Evolutionary conservation across 1,140 invertebrate genomes (phyloP).

Genomic region (Hylaeus volcanicus): DNA sequence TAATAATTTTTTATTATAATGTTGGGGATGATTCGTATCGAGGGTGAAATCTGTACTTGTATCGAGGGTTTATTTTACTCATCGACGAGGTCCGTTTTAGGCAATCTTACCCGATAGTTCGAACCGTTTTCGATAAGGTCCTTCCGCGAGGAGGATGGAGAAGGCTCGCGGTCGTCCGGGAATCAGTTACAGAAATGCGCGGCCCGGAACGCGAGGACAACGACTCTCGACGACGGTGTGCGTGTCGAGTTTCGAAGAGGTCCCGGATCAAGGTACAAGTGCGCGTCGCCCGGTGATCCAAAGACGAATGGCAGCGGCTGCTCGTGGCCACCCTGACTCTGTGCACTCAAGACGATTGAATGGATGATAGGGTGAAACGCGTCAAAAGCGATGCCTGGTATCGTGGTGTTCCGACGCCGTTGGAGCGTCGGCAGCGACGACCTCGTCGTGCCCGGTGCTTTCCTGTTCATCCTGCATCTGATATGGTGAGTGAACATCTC

Average conservation of each 20-base stretch:
- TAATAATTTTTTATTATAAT: too few relatives aligned
- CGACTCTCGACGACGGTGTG: conserved; percentile 22
- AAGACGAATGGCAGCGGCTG: not conserved
- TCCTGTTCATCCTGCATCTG: conserved; percentile 88
- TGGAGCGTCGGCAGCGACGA: conserved; percentile 95
- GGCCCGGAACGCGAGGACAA: conserved; percentile 29
- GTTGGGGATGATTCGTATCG: too few relatives aligned
- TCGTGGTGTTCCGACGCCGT: conserved; percentile 91
- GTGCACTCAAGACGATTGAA: conserved; percentile 27
- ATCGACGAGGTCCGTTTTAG: too few relatives aligned
- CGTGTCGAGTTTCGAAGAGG: conserved; percentile 9
- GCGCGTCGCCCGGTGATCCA: conserved; percentile 38
- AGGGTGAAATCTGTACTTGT: too few relatives aligned
- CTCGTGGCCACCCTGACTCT: not conserved
- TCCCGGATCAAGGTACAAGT: conserved; percentile 14
- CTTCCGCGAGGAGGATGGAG: conserved; percentile 19
- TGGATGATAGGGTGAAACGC: conserved; percentile 17
- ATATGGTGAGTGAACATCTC: conserved; percentile 85
- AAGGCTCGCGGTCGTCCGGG: not conserved
- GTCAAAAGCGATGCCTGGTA: conserved; percentile 87
- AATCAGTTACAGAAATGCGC: conserved; percentile 22
- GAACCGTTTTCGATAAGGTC: not conserved
- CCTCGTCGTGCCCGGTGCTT: conserved; percentile 90
- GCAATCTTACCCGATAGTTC: too few relatives aligned
- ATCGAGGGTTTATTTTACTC: too few relatives aligned